phyloP scores from a whole-genome alignment of 2,888 invertebrate genomes.

The Orchesellides sinensis region DNA sequence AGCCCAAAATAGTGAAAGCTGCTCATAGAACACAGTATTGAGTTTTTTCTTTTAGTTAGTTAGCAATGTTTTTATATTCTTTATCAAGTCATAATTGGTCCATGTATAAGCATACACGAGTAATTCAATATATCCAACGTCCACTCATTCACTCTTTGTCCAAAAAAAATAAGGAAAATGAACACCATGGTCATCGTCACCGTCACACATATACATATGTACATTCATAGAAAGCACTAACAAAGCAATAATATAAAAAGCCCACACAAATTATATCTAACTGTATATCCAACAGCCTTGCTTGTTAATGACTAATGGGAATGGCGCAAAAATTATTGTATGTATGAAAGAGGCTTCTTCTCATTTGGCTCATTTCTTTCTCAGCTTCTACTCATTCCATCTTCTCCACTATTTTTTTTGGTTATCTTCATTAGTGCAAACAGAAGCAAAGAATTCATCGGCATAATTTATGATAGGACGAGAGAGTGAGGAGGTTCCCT shows the following conservation, averaged over 20 bases:
- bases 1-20: background rate
- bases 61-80: constrained; percentile 28
- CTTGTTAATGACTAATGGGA: constrained; percentile 60
- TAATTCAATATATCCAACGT: constrained; percentile 40
- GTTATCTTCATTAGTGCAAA: constrained; percentile 59
- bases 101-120: constrained; percentile 43
- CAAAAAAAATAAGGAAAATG: background rate
- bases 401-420: constrained; percentile 44
- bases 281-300: constrained; percentile 16
- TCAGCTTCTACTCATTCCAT: constrained; percentile 24
- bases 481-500: constrained; percentile 1
- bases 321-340: constrained; percentile 21
- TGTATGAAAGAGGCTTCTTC: constrained; percentile 1
- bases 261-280: background rate
- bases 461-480: constrained; percentile 58
- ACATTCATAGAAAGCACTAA: background rate
- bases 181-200: background rate
- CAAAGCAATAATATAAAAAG: background rate
- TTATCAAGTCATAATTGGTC: constrained; percentile 59
- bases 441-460: constrained; percentile 35
- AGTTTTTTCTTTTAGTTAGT: constrained; percentile 5
- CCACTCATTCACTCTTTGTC: background rate
- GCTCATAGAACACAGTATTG: background rate
- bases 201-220: background rate
- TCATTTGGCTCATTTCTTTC: constrained; percentile 37